These are phyloP conservation scores for Pseudomyrmex dendroicus DNA, from an alignment of 1,140 invertebrate genomes.

Conservation along the genomic window DNA sequence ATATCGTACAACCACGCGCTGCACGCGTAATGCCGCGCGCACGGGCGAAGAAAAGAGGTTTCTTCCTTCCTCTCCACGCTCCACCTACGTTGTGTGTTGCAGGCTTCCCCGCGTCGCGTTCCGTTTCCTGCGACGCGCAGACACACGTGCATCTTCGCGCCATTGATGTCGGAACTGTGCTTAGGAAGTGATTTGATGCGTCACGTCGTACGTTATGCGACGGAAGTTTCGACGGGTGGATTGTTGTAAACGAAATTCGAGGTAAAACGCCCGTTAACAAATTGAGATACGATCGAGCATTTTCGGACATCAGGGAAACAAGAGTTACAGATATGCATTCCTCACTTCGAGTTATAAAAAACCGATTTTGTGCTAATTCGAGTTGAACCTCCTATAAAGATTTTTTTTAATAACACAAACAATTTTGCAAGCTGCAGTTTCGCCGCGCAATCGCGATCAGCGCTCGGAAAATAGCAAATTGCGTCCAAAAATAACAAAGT, in stretches of 20 bases:
- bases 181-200: conserved; percentile 38
- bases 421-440: too few species aligned
- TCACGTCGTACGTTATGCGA: conserved; percentile 10
- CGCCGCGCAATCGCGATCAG: too few species aligned
- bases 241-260: conserved; percentile 1
- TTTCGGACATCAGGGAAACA: too few species aligned
- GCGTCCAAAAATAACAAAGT: too few species aligned
- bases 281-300: background rate
- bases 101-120: background rate
- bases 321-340: too few species aligned
- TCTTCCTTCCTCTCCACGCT: background rate
- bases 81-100: conserved; percentile 23
- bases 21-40: conserved; percentile 16
- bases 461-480: too few species aligned
- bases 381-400: too few species aligned
- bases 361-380: too few species aligned
- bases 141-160: too few species aligned
- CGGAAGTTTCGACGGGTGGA: conserved; percentile 21
- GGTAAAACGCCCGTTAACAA: background rate
- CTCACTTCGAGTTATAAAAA: too few species aligned
- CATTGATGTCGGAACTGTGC: background rate
- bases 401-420: too few species aligned
- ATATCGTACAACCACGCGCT: conserved; percentile 64
- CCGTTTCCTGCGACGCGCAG: background rate
- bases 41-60: conserved; percentile 60